Percentiles rank a stretch among this genome's conserved stretches.
Conservation (phyloP, 2,113 vertebrate genomes). For the Crotalus tigris region DNA sequence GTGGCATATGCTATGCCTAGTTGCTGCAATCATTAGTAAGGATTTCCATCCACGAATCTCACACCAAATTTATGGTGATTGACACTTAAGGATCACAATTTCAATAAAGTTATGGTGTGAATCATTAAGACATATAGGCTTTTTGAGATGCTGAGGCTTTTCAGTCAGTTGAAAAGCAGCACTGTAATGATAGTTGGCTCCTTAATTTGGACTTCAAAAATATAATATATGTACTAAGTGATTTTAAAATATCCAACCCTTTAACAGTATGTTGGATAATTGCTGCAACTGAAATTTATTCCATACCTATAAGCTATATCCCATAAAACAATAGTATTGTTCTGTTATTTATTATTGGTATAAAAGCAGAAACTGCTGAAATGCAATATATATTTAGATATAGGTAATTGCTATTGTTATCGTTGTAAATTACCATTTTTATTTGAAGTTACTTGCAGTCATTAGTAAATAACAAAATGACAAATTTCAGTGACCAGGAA, state of each 20-base stretch:
- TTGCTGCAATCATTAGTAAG: background rate
- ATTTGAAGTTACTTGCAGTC: slow-evolving; percentile 59
- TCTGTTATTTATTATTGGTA: slow-evolving; percentile 44
- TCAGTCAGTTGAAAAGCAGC: background rate
- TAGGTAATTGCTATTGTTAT: slow-evolving; percentile 47
- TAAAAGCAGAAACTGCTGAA: slow-evolving; percentile 46
- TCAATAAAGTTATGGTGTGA: background rate
- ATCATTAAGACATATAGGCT: background rate
- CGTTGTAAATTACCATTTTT: slow-evolving; percentile 45
- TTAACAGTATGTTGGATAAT: slow-evolving; percentile 26
- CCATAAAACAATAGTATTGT: slow-evolving; percentile 35
- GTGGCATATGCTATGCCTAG: background rate
- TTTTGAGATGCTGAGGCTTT: background rate
- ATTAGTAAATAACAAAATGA: slow-evolving; percentile 64
- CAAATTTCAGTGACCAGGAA: slow-evolving; percentile 61
- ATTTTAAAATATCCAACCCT: background rate
- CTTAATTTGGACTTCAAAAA: slow-evolving; percentile 9
- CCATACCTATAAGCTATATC: slow-evolving; percentile 36
- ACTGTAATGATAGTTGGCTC: background rate
- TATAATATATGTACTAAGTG: slow-evolving; percentile 4
- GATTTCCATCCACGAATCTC: background rate
- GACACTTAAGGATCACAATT: background rate
- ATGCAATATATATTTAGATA: slow-evolving; percentile 32
- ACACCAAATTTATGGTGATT: background rate
- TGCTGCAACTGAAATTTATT: slow-evolving; percentile 32